Evolutionary conservation across 2,797 vertebrate species (phyloP).

Genomic region (Ptychobarbus kaznakovi): DNA sequence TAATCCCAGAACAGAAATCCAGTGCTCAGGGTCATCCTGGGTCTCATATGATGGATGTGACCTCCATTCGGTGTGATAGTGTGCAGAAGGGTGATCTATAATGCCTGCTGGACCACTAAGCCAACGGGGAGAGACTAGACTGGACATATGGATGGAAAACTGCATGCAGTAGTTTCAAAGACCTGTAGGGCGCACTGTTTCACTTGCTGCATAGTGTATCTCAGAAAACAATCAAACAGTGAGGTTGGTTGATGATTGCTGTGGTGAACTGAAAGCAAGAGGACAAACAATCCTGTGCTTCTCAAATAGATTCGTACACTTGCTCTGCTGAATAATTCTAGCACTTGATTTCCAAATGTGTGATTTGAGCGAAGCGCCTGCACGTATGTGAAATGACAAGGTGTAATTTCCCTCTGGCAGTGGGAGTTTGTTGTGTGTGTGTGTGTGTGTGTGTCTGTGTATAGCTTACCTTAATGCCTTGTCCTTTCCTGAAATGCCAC

Average conservation of each 20-base stretch:
- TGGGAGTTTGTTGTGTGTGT: slow-evolving; percentile 2
- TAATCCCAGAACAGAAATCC: slow-evolving; percentile 45
- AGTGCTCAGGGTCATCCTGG: slow-evolving; percentile 44
- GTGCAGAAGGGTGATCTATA: slow-evolving; percentile 46
- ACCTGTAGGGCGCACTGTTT: slow-evolving; percentile 56
- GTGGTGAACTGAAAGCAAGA: slow-evolving; percentile 33
- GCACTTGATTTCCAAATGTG: slow-evolving; percentile 8
- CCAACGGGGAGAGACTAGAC: slow-evolving; percentile 15
- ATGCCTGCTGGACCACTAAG: slow-evolving; percentile 28
- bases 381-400: slow-evolving; percentile 9
- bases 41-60: slow-evolving; percentile 57
- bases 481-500: slow-evolving; percentile 51
- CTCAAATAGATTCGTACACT: slow-evolving; percentile 46
- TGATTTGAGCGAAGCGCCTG: background rate
- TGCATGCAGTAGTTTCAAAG: background rate
- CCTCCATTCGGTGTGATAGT: slow-evolving; percentile 47
- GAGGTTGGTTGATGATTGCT: slow-evolving; percentile 33
- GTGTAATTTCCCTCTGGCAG: slow-evolving; percentile 14
- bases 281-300: slow-evolving; percentile 50
- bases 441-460: slow-evolving; percentile 30
- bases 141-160: slow-evolving; percentile 4
- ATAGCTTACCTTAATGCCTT: background rate
- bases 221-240: slow-evolving; percentile 25
- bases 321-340: slow-evolving; percentile 39
- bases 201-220: background rate